Base-by-base conservation (phyloP, 2,797 vertebrate genomes). In the Gouania willdenowi region DNA sequence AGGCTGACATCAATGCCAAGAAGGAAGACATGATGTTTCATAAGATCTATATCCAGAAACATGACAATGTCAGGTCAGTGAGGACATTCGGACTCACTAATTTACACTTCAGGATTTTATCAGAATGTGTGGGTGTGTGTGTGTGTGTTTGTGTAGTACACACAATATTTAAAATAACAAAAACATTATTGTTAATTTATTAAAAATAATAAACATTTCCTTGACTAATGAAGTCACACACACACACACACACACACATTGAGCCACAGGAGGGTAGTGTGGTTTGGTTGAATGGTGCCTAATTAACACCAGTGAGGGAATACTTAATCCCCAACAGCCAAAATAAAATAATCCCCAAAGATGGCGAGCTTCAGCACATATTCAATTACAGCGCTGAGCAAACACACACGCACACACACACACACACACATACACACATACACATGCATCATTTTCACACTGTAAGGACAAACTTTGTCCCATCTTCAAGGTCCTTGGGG, bases 21-120 rank as follows among this genome's bases (percentile, higher is more conserved):
- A 95, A 96, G 79, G 95, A 98, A 87, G 92, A 98, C 84, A 98
- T 98, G 95, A 98, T 98, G 95, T 98, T 98, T 84, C 95, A 98
- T 68, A 98, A 98, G 88, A 98, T 98, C 87, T 98, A 98, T 80
- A 98, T 97, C 83, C 94, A 98, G 87, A 97, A 97, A 77, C 94
- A 98, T 1, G 95, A 97, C 85, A 98, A 97, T 0, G 95, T 97
- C 88, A 96, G 94, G 94, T 95, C 75, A 63, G 14, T 18, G 1
- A 0, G 26, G 55, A 54, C 59, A 18, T 37, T 22, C 7, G 10
- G 31, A 26, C n/a, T 19, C 19, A 19, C 4, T 5, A 4, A 3
- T 26, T 41, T 8, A 52, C 9, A 28, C 3, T 20, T n/a, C n/a
- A n/a, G n/a, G n/a, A 28, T 29, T 3, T 2, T 9, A 14, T 16